These are phyloP conservation scores for Acronicta leporina DNA, from an alignment of 2,888 invertebrate genomes.

Conservation along the genomic window DNA sequence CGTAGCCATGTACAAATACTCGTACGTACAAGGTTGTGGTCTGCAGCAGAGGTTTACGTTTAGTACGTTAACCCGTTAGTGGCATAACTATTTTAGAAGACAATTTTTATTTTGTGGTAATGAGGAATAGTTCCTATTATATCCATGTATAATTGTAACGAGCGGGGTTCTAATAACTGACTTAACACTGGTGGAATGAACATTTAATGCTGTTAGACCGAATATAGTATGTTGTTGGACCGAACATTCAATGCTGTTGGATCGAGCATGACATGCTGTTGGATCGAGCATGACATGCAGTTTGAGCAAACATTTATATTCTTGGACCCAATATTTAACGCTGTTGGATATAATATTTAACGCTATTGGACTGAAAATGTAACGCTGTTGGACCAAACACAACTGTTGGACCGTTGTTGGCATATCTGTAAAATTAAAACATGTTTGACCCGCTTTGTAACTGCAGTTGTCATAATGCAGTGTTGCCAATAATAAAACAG, in stretches of 20 bases:
- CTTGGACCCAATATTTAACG: not conserved
- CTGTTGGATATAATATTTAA: not conserved
- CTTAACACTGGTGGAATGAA: too few species aligned
- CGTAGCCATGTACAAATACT: too few species aligned
- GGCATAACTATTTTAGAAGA: not conserved
- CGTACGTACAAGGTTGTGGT: not conserved
- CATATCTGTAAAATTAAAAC: constrained; percentile 24
- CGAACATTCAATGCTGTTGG: not conserved
- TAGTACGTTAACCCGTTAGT: not conserved
- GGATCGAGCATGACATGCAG: too few species aligned
- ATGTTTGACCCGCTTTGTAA: constrained; percentile 36
- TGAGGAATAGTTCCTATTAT: too few species aligned
- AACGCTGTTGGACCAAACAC: not conserved
- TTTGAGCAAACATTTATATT: too few species aligned
- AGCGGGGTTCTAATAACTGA: too few species aligned
- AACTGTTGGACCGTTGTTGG: not conserved
- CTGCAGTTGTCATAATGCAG: constrained; percentile 73
- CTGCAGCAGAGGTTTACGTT: too few species aligned
- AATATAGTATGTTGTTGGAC: not conserved
- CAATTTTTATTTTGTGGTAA: not conserved
- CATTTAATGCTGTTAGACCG: not conserved
- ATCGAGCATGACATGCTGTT: not conserved
- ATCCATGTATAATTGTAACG: too few species aligned
- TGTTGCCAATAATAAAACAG: constrained; percentile 43
- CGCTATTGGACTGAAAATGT: not conserved